Evolutionary conservation across 2,113 vertebrate genomes (phyloP).

Genomic region (Danionella cerebrum): DNA sequence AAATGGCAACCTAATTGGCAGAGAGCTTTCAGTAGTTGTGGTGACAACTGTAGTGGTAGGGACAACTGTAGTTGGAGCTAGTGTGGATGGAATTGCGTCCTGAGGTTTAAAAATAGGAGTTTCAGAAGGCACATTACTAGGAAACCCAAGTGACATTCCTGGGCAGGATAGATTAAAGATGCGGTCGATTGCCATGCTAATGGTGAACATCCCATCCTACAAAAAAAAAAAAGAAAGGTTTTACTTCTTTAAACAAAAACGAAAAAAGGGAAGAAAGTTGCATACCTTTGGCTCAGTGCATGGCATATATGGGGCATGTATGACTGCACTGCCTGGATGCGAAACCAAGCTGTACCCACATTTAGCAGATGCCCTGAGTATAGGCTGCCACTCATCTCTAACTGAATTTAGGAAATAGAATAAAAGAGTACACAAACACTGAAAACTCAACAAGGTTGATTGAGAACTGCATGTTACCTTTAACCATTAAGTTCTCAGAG

Average conservation of each 20-base stretch:
- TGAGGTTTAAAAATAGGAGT: neutral
- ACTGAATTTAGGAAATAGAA: conserved; percentile 47
- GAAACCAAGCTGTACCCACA: conserved; percentile 54
- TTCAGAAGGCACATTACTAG: neutral
- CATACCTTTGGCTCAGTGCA: conserved; percentile 52
- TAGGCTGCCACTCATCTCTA: conserved; percentile 47
- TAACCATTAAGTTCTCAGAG: conserved; percentile 44
- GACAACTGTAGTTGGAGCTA: too few species aligned
- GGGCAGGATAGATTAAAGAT: conserved; percentile 18
- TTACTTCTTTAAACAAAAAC: too few species aligned
- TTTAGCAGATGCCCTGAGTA: conserved; percentile 40
- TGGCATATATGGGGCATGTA: conserved; percentile 50
- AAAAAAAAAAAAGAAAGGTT: neutral
- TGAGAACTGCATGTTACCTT: conserved; percentile 44
- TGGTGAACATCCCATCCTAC: conserved; percentile 56
- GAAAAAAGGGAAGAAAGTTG: neutral
- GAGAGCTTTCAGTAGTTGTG: neutral
- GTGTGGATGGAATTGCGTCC: neutral
- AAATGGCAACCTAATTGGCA: neutral
- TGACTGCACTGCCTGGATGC: conserved; percentile 48
- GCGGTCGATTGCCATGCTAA: conserved; percentile 43
- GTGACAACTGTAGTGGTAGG: neutral
- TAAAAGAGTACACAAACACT: too few species aligned
- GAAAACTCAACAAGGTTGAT: too few species aligned
- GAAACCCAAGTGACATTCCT: neutral